Evolutionary conservation across 1,140 invertebrate species (phyloP).

Genomic region (Mamestra configurata): DNA sequence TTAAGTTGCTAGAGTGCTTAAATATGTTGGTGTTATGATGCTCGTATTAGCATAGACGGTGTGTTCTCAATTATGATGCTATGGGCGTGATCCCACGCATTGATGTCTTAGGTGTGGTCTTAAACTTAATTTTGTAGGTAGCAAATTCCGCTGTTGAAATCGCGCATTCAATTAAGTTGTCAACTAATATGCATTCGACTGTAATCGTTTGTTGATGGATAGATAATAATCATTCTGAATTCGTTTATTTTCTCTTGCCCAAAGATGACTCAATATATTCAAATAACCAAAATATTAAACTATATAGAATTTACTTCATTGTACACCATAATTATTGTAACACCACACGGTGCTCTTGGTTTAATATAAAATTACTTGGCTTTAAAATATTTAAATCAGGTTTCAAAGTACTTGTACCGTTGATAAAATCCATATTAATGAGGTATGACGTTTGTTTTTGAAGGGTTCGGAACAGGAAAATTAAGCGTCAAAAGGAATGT

Average conservation of each 20-base stretch:
- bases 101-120: conserved; percentile 41
- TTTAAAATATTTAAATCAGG: too few species aligned
- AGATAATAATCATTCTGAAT: background rate
- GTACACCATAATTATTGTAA: too few species aligned
- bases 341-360: too few species aligned
- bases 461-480: background rate
- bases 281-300: too few species aligned
- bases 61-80: conserved; percentile 46
- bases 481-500: background rate
- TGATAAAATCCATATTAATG: too few species aligned
- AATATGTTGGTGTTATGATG: conserved; percentile 1
- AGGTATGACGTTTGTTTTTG: too few species aligned
- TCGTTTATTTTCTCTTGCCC: too few species aligned
- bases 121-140: conserved; percentile 44
- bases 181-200: background rate
- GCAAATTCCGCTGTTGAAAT: conserved; percentile 21
- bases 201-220: background rate
- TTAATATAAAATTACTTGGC: too few species aligned
- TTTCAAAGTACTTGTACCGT: background rate
- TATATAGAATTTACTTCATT: too few species aligned
- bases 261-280: too few species aligned
- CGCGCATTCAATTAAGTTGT: conserved; percentile 5
- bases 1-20: background rate
- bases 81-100: conserved; percentile 45
- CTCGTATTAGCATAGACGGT: conserved; percentile 34